phyloP scores from a whole-genome alignment of 2,888 invertebrate genomes.

The Dasysyrphus tricinctus region DNA sequence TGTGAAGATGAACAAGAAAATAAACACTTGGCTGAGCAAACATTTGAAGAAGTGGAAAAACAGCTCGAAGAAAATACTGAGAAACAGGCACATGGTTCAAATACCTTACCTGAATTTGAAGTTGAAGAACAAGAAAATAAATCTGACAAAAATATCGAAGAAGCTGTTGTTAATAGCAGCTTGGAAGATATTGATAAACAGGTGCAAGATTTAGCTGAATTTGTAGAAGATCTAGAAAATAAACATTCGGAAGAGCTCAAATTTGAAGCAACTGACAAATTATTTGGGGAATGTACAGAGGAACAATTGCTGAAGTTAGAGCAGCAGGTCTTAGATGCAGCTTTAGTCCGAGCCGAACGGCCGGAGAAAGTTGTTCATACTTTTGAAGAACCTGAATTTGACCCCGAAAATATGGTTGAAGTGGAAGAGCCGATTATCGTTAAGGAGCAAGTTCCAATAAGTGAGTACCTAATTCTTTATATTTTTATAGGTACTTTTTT shows the following conservation, averaged over 20 bases:
- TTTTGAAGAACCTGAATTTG: constrained; percentile 15
- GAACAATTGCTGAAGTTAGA: constrained; percentile 50
- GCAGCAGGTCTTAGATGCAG: constrained; percentile 31
- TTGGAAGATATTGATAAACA: constrained; percentile 17
- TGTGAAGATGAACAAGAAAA: background rate
- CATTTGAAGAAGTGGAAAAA: constrained; percentile 48
- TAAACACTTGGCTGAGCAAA: constrained; percentile 5
- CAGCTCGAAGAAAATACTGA: constrained; percentile 48
- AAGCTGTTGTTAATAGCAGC: background rate
- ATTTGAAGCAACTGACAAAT: constrained; percentile 39
- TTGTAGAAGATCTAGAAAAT: constrained; percentile 16
- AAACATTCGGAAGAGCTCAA: constrained; percentile 25
- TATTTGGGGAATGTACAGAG: constrained; percentile 38
- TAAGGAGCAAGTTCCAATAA: constrained; percentile 66
- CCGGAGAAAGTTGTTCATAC: background rate
- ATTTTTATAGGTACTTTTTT: no score
- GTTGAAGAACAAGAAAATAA: background rate
- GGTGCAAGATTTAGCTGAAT: constrained; percentile 5
- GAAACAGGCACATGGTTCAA: background rate
- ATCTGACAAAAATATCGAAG: background rate
- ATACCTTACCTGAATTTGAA: background rate
- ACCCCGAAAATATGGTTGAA: constrained; percentile 61
- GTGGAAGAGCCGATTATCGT: constrained; percentile 57
- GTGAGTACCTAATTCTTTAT: constrained; percentile 41
- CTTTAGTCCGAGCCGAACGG: background rate